Evolutionary conservation across 2,888 invertebrate species (phyloP).

Genomic region (Drosophila macrospina): DNA sequence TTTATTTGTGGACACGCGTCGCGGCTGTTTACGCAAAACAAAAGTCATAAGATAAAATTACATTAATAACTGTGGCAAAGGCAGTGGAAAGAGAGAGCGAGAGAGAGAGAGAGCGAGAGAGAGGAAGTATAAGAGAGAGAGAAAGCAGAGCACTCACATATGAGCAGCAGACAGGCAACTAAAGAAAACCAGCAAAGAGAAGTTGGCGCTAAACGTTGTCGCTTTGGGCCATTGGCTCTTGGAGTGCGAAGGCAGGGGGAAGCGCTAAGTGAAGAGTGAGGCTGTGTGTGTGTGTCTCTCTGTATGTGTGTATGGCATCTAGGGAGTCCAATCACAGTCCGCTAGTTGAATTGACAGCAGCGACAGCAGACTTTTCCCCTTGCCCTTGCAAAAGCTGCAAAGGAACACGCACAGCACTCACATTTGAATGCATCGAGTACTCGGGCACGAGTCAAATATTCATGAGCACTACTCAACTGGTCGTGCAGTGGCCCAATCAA

Average conservation of each 20-base stretch:
- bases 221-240: slow-evolving; percentile 64
- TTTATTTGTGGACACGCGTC: slow-evolving; percentile 62
- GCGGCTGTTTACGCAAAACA: slow-evolving; percentile 70
- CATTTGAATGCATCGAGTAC: slow-evolving; percentile 5
- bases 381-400: not conserved
- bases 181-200: slow-evolving; percentile 14
- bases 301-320: too few species aligned
- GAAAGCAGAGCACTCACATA: too few species aligned
- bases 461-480: slow-evolving; percentile 13
- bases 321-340: not conserved
- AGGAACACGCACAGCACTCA: not conserved
- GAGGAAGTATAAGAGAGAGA: not conserved
- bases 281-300: not conserved
- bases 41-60: slow-evolving; percentile 80
- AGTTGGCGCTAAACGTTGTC: slow-evolving; percentile 63
- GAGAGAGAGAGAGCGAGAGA: not conserved
- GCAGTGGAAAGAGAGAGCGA: not conserved
- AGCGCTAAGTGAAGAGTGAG: not conserved
- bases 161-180: slow-evolving; percentile 3
- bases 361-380: not conserved
- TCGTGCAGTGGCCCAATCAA: slow-evolving; percentile 6
- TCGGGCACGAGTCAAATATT: not conserved
- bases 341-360: not conserved
- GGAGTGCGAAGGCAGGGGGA: not conserved
- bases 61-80: slow-evolving; percentile 71